Evolutionary conservation across 2,888 invertebrate species (phyloP), one percentile per base, ranked within the genome.

Genomic region (Lithophane ornitopus): DNA sequence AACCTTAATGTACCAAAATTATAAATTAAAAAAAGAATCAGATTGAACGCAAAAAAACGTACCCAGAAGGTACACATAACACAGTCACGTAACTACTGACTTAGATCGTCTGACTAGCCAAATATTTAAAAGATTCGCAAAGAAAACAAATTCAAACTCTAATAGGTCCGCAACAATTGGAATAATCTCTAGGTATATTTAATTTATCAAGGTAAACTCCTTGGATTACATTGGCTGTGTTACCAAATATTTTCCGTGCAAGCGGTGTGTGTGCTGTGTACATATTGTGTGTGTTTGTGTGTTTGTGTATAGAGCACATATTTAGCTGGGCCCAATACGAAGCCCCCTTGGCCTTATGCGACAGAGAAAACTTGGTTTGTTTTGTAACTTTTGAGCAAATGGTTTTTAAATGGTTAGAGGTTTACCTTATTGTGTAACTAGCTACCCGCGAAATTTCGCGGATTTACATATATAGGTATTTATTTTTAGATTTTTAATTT

Each of bases 181-280:
- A 87, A 91, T 88, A 89, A 90, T 89, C 89, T 86, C 76, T 89
- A 86, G 90, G 91, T 94, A 91, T 94, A 90, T 93, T 93, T 93
- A 94, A 94, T 93, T 93, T 94, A 94, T 94, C 93, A 95, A 94
- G 92, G 93, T 92, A 95, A 95, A 95, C 94, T 92, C 91, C 93
- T 94, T 92, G 91, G 94, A 93, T 95, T 94, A 95, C 95, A 93
- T 93, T 93, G 92, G 91, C 90, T 92, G 92, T 92, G 93, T 95
- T 94, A 93, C 95, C 94, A 96, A 96, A 96, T 96, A 96, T 96
- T 96, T 95, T 95, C 93, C 91, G 92, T 95, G 95, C 93, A 94
- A 94, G 95, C 94, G 89, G 63, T 87, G 81, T 92, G 93, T 94
- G 94, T 94, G 90, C 91, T 91, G 89, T 90, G 93, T 91, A 93